phyloP scores from a whole-genome alignment of 2,888 invertebrate genomes.

The Callosobruchus maculatus region DNA sequence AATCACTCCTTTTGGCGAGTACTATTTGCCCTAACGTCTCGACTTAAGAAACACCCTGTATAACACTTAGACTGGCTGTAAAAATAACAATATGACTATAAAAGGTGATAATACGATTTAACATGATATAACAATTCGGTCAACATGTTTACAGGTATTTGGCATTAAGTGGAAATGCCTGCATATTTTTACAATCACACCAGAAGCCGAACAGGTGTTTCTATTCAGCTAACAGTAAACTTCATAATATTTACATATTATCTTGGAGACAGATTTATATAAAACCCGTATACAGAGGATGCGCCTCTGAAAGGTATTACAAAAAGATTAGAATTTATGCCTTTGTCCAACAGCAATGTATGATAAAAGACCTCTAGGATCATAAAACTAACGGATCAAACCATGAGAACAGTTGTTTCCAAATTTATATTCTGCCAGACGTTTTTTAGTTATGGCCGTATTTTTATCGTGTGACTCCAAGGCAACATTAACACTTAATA shows the following conservation, averaged over 20 bases:
- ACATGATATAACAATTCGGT: no score
- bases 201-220: not conserved
- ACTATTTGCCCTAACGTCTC: no score
- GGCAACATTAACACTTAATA: not conserved
- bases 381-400: not conserved
- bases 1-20: no score
- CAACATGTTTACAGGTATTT: not conserved
- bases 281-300: not conserved
- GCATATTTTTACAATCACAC: not conserved
- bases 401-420: not conserved
- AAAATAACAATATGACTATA: no score
- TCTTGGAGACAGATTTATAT: not conserved
- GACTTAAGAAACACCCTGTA: no score
- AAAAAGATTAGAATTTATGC: not conserved
- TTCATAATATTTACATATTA: not conserved
- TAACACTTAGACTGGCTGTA: no score
- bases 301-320: not conserved
- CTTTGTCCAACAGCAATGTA: not conserved
- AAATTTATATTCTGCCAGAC: not conserved
- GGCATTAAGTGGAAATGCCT: not conserved
- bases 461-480: not conserved
- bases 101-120: no score
- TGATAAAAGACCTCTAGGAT: not conserved
- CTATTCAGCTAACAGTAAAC: not conserved
- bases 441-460: not conserved